Evolutionary conservation across 1,140 invertebrate genomes (phyloP).

Genomic region (Hycleus phaleratus): DNA sequence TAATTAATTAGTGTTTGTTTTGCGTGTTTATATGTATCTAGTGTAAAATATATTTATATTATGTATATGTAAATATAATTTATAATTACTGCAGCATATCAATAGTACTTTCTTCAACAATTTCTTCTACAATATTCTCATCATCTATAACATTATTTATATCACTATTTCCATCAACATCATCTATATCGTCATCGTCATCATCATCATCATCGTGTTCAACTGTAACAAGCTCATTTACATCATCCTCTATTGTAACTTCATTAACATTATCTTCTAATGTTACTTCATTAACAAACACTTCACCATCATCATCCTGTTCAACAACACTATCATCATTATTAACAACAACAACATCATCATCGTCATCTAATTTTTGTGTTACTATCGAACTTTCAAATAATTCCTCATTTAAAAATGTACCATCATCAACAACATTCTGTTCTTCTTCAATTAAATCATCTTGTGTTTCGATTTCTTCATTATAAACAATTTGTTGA

Average conservation of each 20-base stretch:
- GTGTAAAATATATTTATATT: too few species aligned
- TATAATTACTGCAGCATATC: constrained; percentile 10
- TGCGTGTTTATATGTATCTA: too few species aligned
- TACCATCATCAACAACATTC: constrained; percentile 14
- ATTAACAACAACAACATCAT: too few species aligned
- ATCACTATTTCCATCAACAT: background rate
- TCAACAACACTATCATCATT: background rate
- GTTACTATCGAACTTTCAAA: constrained; percentile 26
- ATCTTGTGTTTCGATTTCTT: constrained; percentile 14
- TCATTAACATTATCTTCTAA: constrained; percentile 33
- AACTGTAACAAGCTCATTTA: constrained; percentile 20
- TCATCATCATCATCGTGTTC: background rate
- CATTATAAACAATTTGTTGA: constrained; percentile 14
- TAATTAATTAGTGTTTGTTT: background rate
- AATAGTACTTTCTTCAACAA: background rate
- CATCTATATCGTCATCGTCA: constrained; percentile 2
- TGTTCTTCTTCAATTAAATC: constrained; percentile 8
- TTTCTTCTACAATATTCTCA: too few species aligned
- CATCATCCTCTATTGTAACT: constrained; percentile 29
- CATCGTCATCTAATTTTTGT: background rate
- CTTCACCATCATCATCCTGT: constrained; percentile 22
- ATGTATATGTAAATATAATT: background rate
- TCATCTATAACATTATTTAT: too few species aligned
- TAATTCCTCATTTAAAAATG: constrained; percentile 29
- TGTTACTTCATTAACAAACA: constrained; percentile 35